Conservation (phyloP, 1,140 invertebrate genomes). For the Drosophila varians region DNA sequence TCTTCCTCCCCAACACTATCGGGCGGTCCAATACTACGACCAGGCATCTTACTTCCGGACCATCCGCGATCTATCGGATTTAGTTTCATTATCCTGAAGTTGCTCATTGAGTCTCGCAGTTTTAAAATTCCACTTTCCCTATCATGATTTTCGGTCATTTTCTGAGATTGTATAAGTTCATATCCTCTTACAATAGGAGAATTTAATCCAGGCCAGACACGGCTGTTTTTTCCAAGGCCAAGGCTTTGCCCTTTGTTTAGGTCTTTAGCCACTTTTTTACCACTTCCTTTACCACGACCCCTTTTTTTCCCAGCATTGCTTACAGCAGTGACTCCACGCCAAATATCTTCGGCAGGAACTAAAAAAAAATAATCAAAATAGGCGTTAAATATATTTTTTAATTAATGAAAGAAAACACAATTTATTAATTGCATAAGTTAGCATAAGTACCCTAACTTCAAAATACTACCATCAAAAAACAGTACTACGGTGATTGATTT, state of each 20-base stretch:
- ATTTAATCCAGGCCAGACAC: slow-evolving; percentile 96
- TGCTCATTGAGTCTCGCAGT: slow-evolving; percentile 89
- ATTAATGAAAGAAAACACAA: no score
- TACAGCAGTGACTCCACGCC: slow-evolving; percentile 97
- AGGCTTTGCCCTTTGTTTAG: slow-evolving; percentile 96
- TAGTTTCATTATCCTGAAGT: slow-evolving; percentile 86
- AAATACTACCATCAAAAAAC: no score
- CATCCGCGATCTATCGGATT: slow-evolving; percentile 94
- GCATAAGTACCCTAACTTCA: no score
- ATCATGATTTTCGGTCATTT: slow-evolving; percentile 89
- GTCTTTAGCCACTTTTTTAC: slow-evolving; percentile 90
- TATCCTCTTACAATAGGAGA: slow-evolving; percentile 91
- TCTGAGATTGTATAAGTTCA: slow-evolving; percentile 89
- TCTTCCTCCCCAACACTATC: slow-evolving; percentile 92
- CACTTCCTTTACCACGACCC: slow-evolving; percentile 94
- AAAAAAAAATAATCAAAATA: slow-evolving; percentile 14
- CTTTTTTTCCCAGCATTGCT: slow-evolving; percentile 98
- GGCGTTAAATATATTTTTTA: no score
- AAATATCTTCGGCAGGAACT: slow-evolving; percentile 93
- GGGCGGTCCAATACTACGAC: slow-evolving; percentile 93
- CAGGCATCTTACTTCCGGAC: slow-evolving; percentile 92
- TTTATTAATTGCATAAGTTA: no score
- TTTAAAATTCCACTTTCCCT: slow-evolving; percentile 88
- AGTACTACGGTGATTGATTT: no score
- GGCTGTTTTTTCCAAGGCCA: slow-evolving; percentile 92